Evolutionary conservation across 2,888 invertebrate species (phyloP), one percentile per base, ranked within the genome.

Genomic region (Clusia tigrina): DNA sequence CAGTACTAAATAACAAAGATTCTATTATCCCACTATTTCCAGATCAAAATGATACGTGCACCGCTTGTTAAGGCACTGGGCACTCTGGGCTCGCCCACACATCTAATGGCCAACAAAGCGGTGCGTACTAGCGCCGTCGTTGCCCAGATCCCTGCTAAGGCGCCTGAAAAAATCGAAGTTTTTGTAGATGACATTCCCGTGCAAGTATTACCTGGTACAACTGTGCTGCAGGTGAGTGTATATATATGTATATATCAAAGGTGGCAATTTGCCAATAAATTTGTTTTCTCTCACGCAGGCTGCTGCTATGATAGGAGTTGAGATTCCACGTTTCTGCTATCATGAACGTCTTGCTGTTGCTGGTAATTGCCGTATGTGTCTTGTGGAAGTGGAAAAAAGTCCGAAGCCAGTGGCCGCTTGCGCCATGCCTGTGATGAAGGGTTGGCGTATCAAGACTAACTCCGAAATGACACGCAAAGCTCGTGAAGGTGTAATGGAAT

Each of bases 371-470:
- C 89, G 99, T 68, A 99, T 99, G 99, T 99, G 99, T 85, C 87
- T 99, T 25, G 99, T 99, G 0, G 99, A 99, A 85, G 97, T 99
- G 12, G 99, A 99, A 82, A 98, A 95, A 82, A 95, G 97, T 48
- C 92, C 96, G 1, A 97, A 99, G 87, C 98, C 98, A 0, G 94
- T 97, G 0, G 99, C 99, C 9, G 97, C 98, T 0, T 99, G 99
- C 84, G 99, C 99, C 15, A 99, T 99, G 98, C 99, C 99, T 0
- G 98, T 99, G 0, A 97, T 99, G 98, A 98, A 98, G 84, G 99
- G 98, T n/a, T 96, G 95, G 99, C 89, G 93, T 70, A 90, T 99
- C 20, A 98, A 98, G 84, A 99, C 99, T 20, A 94, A 99, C 83
- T 98, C 98, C 0, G 95, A 96, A 73, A 87, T 98, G 85, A 96